phyloP scores from a whole-genome alignment of 2,888 invertebrate genomes.

The Folsomia candida region DNA sequence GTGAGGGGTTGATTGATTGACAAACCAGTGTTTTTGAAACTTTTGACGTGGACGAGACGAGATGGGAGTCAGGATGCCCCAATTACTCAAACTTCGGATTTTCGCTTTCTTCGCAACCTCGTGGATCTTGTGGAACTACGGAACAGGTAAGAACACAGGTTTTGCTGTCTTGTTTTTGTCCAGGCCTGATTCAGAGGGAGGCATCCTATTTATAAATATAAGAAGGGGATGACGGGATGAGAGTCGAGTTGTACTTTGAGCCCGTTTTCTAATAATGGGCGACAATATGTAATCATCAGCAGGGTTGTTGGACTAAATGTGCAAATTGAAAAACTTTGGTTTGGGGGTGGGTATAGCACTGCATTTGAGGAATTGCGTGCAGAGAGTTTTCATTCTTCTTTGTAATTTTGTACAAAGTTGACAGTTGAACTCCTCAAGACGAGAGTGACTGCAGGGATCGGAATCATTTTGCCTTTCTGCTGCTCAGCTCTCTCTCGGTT shows the following conservation, averaged over 20 bases:
- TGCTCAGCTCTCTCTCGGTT: too few species aligned
- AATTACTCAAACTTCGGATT: constrained; percentile 31
- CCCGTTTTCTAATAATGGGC: too few species aligned
- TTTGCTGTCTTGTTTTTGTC: background rate
- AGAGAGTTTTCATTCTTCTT: too few species aligned
- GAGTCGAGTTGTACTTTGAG: too few species aligned
- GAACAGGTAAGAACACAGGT: constrained; percentile 41
- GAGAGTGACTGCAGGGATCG: too few species aligned
- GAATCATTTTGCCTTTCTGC: too few species aligned
- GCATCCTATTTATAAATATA: background rate
- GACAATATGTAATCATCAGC: background rate
- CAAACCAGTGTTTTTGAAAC: background rate
- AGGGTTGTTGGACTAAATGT: background rate
- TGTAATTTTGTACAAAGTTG: too few species aligned
- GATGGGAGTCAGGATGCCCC: constrained; percentile 33
- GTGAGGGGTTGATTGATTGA: background rate
- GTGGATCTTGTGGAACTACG: constrained; percentile 49
- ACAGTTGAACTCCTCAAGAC: too few species aligned
- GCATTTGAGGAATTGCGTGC: too few species aligned
- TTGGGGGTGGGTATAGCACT: too few species aligned
- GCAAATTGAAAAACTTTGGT: too few species aligned
- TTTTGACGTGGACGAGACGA: background rate
- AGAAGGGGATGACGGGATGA: too few species aligned
- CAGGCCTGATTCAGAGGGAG: background rate
- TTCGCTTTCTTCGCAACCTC: constrained; percentile 42